Base-by-base conservation (phyloP, 2,113 vertebrate genomes). In the Salvelinus namaycush region DNA sequence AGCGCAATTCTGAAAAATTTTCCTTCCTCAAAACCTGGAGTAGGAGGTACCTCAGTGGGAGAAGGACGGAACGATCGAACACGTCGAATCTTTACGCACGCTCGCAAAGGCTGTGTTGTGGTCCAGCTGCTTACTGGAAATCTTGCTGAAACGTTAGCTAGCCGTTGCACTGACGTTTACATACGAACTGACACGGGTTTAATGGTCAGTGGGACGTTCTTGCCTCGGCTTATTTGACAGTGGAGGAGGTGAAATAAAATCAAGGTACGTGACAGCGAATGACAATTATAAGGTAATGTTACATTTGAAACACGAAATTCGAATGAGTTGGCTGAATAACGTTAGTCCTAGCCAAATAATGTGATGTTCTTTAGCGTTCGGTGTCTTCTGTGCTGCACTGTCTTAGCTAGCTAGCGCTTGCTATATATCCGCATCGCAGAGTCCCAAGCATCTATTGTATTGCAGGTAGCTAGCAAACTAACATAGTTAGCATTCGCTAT, bases 131-230 rank as follows among this genome's bases (percentile, higher is more conserved):
- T 18, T 18, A 14, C 51, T 54, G 51, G 16, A 18, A 54, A 54
- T 7, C 51, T 54, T 18, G 16, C 16, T 54, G 51, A 18, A 54
- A 54, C 51, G 51, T 16, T 54, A 54, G 51, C 51, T 54, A 54
- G 51, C 51, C 4, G 18, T 54, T 54, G 51, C 51, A 16, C 16
- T 54, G 51, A 54, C 51, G 51, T 54, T 18, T 54, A 54, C 5
- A 4, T 54, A 54, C 51, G 51, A 54, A 54, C 13, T 54, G 51
- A 18, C 16, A 16, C 51, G 51, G 16, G 12, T 54, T 18, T 54
- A 18, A 22, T 62, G n/a, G 20, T 62, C 59, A 62, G 67, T 68
- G 8, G 67, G 67, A 68, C 67, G 20, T 68, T 68, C 29, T 68
- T 20, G 31, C 12, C 14, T 34, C 67, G 31, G 20, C 26, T 34